phyloP scores from a whole-genome alignment of 1,140 invertebrate genomes.

The Drosophila trapezifrons region DNA sequence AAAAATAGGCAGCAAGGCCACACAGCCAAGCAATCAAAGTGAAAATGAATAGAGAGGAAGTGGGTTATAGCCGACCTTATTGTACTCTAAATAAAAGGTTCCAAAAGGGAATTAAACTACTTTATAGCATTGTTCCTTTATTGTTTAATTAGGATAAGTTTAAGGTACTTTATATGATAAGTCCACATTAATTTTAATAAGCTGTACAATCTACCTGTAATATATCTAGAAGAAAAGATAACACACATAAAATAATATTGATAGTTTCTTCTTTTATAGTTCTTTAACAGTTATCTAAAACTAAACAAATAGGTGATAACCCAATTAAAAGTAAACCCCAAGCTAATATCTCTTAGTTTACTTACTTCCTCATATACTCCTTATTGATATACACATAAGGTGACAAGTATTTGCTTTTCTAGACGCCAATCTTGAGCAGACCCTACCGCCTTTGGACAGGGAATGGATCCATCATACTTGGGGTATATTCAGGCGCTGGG shows the following conservation, averaged over 20 bases:
- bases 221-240: neutral
- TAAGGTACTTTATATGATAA: too few relatives aligned
- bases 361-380: neutral
- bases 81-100: neutral
- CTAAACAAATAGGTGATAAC: slow-evolving; percentile 9
- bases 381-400: neutral
- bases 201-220: too few relatives aligned
- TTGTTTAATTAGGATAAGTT: neutral
- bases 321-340: neutral
- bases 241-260: too few relatives aligned
- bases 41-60: slow-evolving; percentile 21
- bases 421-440: neutral
- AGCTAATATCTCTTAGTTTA: neutral
- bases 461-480: slow-evolving; percentile 5
- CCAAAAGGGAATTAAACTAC: too few relatives aligned
- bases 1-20: slow-evolving; percentile 39
- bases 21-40: slow-evolving; percentile 31
- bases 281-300: neutral
- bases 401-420: neutral
- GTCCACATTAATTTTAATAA: neutral
- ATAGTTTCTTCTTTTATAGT: neutral
- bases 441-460: neutral
- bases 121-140: neutral
- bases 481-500: slow-evolving; percentile 24
- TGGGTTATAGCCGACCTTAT: neutral